Evolutionary conservation across 2,797 vertebrate species (phyloP), one percentile per base, ranked within the genome.

Genomic region (Tokudaia tokunoshimensis): DNA sequence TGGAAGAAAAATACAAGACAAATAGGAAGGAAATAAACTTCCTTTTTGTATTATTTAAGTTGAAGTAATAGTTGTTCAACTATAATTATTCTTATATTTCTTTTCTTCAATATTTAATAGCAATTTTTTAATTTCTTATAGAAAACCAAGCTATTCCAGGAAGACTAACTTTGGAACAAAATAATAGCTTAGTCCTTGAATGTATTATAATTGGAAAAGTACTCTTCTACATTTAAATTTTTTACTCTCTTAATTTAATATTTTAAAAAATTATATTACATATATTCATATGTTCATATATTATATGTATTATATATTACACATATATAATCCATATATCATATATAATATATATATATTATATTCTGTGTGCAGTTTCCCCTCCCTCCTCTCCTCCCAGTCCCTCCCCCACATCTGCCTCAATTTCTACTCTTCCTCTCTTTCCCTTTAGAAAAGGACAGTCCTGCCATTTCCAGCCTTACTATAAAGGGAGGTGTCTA

Each of bases 11-110:
- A 17, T 63, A 65, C 19, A 91, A 92, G 65, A 14, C 59, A 75
- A 91, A 37, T 47, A 41, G 47, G 29, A 91, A 91, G 26, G 57
- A 95, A 79, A 89, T 52, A 93, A 85, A 70, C 13, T 82, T 96
- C 34, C 24, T 52, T 78, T 75, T 65, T 85, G 59, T 7, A 76
- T 89, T 72, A 57, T 61, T 8, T 65, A 87, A 87, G 1, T 88
- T 84, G 80, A 34, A 84, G 41, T 91, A 88, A 91, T 26, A 88
- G 20, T 24, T 82, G 2, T 6, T 41, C 29, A 92, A 47, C 79
- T 24, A 65, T 55, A 76, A 83, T 81, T 95, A 87, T 20, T 75
- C 50, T 85, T 44, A 0, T 61, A 3, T 87, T 34, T 0, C 4
- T 83, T 95, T 95, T 20, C 20, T 94, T 89, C 34, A 85, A 34